Evolutionary conservation across 2,797 vertebrate species (phyloP), one percentile per base, ranked within the genome.

Genomic region (Limnodromus scolopaceus): DNA sequence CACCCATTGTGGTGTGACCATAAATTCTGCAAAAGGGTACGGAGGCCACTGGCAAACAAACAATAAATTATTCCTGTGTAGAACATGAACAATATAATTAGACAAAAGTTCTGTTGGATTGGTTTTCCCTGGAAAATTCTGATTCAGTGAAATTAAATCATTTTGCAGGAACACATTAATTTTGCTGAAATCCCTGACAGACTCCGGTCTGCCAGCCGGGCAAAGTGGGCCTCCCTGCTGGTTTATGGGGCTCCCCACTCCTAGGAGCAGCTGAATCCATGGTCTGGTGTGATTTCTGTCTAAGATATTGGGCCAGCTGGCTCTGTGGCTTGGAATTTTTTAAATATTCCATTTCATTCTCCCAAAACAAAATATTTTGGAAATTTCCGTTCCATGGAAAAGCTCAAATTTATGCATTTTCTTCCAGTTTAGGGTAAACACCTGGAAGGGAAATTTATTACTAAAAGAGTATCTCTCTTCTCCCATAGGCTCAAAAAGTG

Each of bases 331-430:
- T 77, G 79, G 68, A 80, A 70, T 85, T 77, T 84, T 92, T 85
- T 0, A 34, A 79, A 88, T 93, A 90, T 83, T 92, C 78, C 41
- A 55, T 87, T 89, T 77, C 0, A 6, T 91, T 91, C 55, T 89
- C 78, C 46, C 45, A 79, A 85, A 92, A 68, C 43, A 92, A 95
- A 93, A 84, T 81, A 92, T 90, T 95, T 93, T 91, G 19, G 74
- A 95, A 87, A 87, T 87, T 80, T 92, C 72, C 0, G 0, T 92
- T 96, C 45, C 63, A 83, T 45, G 60, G 58, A 83, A 93, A 92
- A 93, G 60, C n/a, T 91, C 65, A 69, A 45, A 89, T 89, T 91
- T 86, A 84, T 76, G 27, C 72, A 55, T 70, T 82, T 84, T 90
- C 5, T 85, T 93, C 82, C 55, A 89, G 4, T 77, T 51, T 76